Evolutionary conservation across 2,888 invertebrate genomes (phyloP).

Genomic region (Euzetes globulus): DNA sequence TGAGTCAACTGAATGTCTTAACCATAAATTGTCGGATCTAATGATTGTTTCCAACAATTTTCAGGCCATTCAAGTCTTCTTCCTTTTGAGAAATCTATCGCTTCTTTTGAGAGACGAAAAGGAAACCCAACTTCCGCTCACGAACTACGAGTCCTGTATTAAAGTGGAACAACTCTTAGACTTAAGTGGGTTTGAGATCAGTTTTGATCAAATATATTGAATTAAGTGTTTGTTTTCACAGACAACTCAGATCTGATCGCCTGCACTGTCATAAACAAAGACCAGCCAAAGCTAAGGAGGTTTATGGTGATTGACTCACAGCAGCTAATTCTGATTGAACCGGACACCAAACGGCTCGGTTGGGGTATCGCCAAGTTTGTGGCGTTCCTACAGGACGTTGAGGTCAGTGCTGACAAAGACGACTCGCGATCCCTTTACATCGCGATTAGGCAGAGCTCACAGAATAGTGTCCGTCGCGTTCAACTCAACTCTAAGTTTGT

Average conservation of each 20-base stretch:
- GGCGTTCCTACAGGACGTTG: slow-evolving; percentile 84
- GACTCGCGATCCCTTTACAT: slow-evolving; percentile 91
- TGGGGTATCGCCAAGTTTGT: slow-evolving; percentile 98
- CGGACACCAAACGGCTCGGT: slow-evolving; percentile 84
- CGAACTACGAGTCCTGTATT: slow-evolving; percentile 77
- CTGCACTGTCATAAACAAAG: slow-evolving; percentile 84
- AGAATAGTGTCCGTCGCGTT: slow-evolving; percentile 53
- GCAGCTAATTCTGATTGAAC: slow-evolving; percentile 94
- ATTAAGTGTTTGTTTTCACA: slow-evolving; percentile 48
- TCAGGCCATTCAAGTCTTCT: slow-evolving; percentile 81
- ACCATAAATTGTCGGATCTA: neutral
- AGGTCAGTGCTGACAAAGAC: slow-evolving; percentile 88
- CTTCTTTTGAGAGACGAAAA: slow-evolving; percentile 68
- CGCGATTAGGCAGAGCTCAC: slow-evolving; percentile 59
- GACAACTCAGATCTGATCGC: slow-evolving; percentile 96
- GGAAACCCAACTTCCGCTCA: slow-evolving; percentile 80
- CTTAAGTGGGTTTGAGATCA: slow-evolving; percentile 61
- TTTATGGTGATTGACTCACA: slow-evolving; percentile 92
- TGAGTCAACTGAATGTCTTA: slow-evolving; percentile 43
- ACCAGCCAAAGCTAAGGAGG: slow-evolving; percentile 65
- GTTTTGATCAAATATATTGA: slow-evolving; percentile 44
- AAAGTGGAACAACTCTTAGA: slow-evolving; percentile 90
- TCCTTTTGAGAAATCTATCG: slow-evolving; percentile 71
- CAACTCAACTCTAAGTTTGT: slow-evolving; percentile 84
- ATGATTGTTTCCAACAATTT: slow-evolving; percentile 11